These are phyloP conservation scores for Dendrocincla tyrannina DNA, from an alignment of 2,797 vertebrate genomes.

Conservation along the genomic window DNA sequence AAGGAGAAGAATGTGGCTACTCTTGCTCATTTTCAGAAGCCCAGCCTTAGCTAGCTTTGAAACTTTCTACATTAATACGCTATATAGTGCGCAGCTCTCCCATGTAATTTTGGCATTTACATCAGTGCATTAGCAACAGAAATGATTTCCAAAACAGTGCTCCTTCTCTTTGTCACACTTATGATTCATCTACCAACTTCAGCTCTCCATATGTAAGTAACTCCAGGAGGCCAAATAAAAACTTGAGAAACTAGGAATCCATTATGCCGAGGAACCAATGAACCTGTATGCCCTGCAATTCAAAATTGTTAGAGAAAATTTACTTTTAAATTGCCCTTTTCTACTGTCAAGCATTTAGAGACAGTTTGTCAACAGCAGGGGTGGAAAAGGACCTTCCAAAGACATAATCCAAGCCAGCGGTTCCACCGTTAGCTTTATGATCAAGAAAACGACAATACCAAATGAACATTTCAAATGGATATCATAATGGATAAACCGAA, in stretches of 20 bases:
- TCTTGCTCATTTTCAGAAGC: not conserved
- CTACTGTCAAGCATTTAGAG: not conserved
- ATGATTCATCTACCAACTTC: constrained; percentile 14
- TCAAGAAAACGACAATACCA: not conserved
- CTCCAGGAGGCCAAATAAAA: constrained; percentile 7
- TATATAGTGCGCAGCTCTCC: not conserved
- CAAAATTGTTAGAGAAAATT: not conserved
- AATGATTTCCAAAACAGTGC: not conserved
- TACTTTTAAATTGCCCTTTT: not conserved
- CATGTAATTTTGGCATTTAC: not conserved
- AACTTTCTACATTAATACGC: not conserved
- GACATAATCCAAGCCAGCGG: not conserved
- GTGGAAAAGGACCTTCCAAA: not conserved
- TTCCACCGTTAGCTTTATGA: not conserved
- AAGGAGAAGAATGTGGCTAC: not conserved
- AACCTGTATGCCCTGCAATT: not conserved
- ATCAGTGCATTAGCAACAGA: not conserved
- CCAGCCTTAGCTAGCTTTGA: not conserved
- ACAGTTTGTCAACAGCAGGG: not conserved
- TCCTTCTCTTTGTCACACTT: constrained; percentile 9
- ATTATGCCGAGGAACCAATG: not conserved
- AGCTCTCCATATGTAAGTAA: not conserved
- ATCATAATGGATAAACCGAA: not conserved
- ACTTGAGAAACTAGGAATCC: not conserved
- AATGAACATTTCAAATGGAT: not conserved